Base-by-base conservation (phyloP, 2,113 vertebrate genomes). In the Okapia johnstoni region DNA sequence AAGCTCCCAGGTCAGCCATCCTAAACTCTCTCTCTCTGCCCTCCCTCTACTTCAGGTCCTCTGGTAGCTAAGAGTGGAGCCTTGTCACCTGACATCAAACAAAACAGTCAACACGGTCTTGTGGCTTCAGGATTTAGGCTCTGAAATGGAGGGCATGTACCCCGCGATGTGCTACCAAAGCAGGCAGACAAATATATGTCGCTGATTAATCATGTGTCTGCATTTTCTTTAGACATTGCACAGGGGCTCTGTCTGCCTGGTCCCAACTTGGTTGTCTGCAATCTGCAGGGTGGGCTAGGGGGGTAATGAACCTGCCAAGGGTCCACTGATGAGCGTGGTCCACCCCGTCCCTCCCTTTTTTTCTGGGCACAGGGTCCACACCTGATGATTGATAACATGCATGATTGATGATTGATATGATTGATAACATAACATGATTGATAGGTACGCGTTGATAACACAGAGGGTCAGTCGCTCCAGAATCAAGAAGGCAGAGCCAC, bases 121-220 rank as follows among this genome's bases (percentile, higher is more conserved):
- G 30, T 12, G 6, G 54, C 52, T 83, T 43, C 43, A 28, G 19
- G 58, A 36, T 19, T 13, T 8, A 19, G 36, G 33, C 36, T 57
- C 81, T 30, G 70, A 63, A 30, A 8, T 0, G 40, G 2, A 0
- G 40, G 77, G 3, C 8, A 0, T 12, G 7, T 25, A 2, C 10
- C 1, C 10, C 1, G 0, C 66, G 23, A 1, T 0, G 28, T 85
- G 61, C 54, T 14, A 36, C 26, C 61, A 7, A 3, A 25, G 6
- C 23, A 76, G 70, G 12, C 36, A 43, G 70, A 43, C 36, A 26
- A 43, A 76, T 5, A 1, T 15, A 7, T 25, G 50, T 52, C 5
- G 1, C 1, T 0, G 13, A 11, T 5, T 36, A 3, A 28, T 5
- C 33, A 3, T 19, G 9, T 0, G 17, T 14, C 17, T 1, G 0